Evolutionary conservation across 2,888 invertebrate genomes (phyloP), one percentile per base, ranked within the genome.

Genomic region (Villa cingulata): DNA sequence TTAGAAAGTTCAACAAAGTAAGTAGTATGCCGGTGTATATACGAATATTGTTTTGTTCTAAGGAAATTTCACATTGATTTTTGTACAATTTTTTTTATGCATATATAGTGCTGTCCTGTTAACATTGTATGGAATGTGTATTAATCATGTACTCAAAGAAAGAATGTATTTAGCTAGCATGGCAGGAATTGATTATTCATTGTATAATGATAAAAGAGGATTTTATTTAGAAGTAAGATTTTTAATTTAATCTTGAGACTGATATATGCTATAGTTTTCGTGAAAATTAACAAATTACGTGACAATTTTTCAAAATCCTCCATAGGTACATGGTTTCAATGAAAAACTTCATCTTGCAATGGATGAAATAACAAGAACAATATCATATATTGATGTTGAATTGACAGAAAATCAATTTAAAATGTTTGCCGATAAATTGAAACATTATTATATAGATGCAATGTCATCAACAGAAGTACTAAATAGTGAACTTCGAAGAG

Each of bases 401-500:
- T 3, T 9, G 4, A 4, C 3, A 12, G 29, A 32, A 32, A 12
- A 9, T 12, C 29, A 32, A 12, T 32, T 32, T 32, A 32, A 32
- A 32, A 12, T 5, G 12, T 32, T 32, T 32, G 1, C 12, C 9
- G 12, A 12, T 12, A 32, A 32, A 32, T 12, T 32, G 12, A 32
- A 32, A 32, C 3, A 32, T 12, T 32, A 12, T 12, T 32, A 32
- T 32, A 32, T 4, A 7, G 15, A 36, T 15, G 12, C 1, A 19
- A 18, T 3, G 18, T 34, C 17, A 23, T 23, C 23, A 23, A 6
- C 23, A 6, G 23, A 23, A 23, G 7, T 23, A 23, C 23, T 23
- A 6, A 23, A 23, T 23, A 83, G 82, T 57, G 80, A 82, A 54
- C 60, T 81, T 3, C 74, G 83, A 3, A 69, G 81, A 61, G 72